Base-by-base conservation (phyloP, 2,888 invertebrate species). In the Seira ritae region DNA sequence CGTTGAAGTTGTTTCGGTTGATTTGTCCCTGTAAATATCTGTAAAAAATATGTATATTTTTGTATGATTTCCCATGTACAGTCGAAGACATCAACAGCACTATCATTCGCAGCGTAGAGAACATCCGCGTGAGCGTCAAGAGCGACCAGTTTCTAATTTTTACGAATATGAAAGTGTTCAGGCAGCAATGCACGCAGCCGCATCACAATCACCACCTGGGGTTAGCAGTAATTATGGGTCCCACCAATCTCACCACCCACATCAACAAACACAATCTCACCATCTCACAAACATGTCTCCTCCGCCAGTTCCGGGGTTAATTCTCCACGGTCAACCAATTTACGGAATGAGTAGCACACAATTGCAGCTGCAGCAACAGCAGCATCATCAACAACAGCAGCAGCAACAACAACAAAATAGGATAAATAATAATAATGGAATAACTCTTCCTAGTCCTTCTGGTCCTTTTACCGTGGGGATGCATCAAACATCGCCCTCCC, bases 121-220 rank as follows among this genome's bases (percentile, higher is more conserved):
- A 67, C 89, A 90, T 77, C 93, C 93, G 89, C 92, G 93, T 90
- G 92, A 93, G 85, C 90, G 91, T 55, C 93, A 91, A 89, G 91
- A 92, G 71, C 92, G 96, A 19, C 96, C 96, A 3, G 94, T 94
- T 85, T 96, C 96, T 84, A 96, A 95, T 91, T 96, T 94, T 91
- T 96, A 95, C 91, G 96, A 96, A 91, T 96, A 96, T 91, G 96
- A 96, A 91, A 95, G 94, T 87, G 94, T 95, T 73, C 87, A 89
- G 74, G 88, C 87, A 74, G 82, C 85, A 37, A 85, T 82, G 81
- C 81, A 85, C 70, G 74, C 81, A 67, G 65, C 80, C 65, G 12
- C 75, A 55, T 68, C 78, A 62, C 73, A 73, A 37, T 73, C 83
- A 78, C 73, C 83, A 31, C 74, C 74, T 42, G 69, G 65, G n/a